Conservation (phyloP, 1,140 invertebrate species). For the Nymphalis io region DNA sequence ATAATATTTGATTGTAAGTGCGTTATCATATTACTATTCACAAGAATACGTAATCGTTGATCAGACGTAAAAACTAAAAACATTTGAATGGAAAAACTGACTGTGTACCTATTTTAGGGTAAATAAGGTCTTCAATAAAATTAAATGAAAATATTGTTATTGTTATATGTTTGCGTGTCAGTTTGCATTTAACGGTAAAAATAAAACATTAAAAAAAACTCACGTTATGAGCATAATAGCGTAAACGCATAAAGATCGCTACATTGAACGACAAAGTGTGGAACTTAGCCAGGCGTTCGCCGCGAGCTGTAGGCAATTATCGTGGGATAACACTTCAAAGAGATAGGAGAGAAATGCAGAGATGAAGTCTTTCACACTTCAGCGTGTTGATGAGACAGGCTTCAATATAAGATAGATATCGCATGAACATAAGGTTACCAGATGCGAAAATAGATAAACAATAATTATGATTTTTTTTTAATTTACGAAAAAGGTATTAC, state of each 20-base stretch:
- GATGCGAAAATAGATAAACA: background rate
- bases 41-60: no score
- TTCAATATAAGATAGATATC: slow-evolving; percentile 20
- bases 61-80: no score
- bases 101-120: no score
- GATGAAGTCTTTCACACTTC: slow-evolving; percentile 21
- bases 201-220: background rate
- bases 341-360: slow-evolving; percentile 32
- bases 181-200: background rate
- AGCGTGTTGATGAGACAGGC: slow-evolving; percentile 9
- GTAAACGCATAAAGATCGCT: slow-evolving; percentile 9
- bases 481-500: no score
- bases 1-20: no score
- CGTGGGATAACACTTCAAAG: slow-evolving; percentile 34
- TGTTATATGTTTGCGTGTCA: no score
- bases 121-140: no score
- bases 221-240: background rate
- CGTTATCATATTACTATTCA: no score
- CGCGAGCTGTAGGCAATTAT: slow-evolving; percentile 42
- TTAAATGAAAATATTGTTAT: no score
- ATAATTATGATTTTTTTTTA: no score
- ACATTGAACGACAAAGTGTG: slow-evolving; percentile 10
- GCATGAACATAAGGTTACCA: background rate
- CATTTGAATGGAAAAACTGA: no score
- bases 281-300: slow-evolving; percentile 27